Conservation (phyloP, 2,113 vertebrate genomes). For the Micromys minutus region DNA sequence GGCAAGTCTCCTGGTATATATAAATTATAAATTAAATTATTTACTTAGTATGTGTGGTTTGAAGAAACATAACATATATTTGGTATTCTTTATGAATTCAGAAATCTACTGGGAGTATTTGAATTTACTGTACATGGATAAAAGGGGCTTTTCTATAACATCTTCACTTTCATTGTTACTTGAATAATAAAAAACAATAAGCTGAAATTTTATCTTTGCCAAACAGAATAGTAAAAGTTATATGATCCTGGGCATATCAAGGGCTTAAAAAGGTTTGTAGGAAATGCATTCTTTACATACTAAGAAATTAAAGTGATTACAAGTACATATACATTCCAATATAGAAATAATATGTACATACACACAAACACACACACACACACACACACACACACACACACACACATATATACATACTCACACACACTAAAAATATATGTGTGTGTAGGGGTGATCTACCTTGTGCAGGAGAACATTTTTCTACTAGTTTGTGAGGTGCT, state of each 20-base stretch:
- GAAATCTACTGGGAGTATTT: neutral
- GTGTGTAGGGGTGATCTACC: no score
- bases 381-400: no score
- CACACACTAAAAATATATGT: neutral
- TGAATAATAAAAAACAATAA: neutral
- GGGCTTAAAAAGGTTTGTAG: neutral
- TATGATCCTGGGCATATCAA: neutral
- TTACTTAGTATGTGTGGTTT: neutral
- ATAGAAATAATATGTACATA: neutral
- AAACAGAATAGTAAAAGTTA: neutral
- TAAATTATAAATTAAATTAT: neutral
- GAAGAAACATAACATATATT: neutral
- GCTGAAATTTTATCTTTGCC: neutral
- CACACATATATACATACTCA: no score
- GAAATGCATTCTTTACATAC: neutral
- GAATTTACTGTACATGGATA: no score
- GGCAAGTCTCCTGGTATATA: neutral
- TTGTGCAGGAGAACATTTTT: neutral
- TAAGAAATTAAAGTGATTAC: neutral
- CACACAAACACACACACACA: neutral
- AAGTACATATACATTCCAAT: neutral
- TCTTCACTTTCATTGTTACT: neutral
- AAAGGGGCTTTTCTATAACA: neutral
- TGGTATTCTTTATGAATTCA: neutral
- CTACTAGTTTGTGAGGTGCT: neutral